A percentile compares a stretch with the other conserved stretches of the same genome.
Evolutionary conservation across 2,888 invertebrate species (phyloP).

Genomic region (Stenotaenia linearis): DNA sequence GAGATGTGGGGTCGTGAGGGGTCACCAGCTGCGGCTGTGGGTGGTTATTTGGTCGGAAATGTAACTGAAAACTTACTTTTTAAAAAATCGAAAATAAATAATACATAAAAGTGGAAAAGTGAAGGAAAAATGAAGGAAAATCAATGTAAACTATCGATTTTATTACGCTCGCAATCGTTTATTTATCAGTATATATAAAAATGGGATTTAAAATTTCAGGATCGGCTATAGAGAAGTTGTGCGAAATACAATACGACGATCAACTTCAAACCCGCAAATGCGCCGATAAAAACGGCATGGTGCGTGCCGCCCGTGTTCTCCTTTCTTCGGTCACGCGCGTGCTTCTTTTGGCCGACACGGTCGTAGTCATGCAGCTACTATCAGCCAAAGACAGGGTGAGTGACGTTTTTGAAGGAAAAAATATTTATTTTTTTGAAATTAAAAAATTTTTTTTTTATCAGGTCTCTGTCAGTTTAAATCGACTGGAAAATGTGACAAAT

Average conservation of each 20-base stretch:
- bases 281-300: conserved; percentile 64
- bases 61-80: too few species aligned
- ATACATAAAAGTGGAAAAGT: too few species aligned
- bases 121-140: too few species aligned
- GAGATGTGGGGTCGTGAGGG: too few species aligned
- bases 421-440: background rate
- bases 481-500: conserved; percentile 51
- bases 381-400: conserved; percentile 91
- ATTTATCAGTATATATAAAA: too few species aligned
- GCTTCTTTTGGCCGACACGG: conserved; percentile 90
- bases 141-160: too few species aligned
- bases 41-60: too few species aligned
- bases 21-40: too few species aligned
- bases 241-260: conserved; percentile 56
- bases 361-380: conserved; percentile 92
- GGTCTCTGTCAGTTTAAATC: conserved; percentile 41
- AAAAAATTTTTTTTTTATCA: conserved; percentile 28
- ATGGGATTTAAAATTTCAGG: conserved; percentile 60
- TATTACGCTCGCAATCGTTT: too few species aligned
- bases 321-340: conserved; percentile 93
- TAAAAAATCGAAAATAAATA: too few species aligned
- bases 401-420: too few species aligned
- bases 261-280: conserved; percentile 38
- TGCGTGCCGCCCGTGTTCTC: conserved; percentile 85
- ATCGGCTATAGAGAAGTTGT: conserved; percentile 83